These are phyloP conservation scores for Halcyon senegalensis DNA, from an alignment of 2,113 vertebrate species.

Conservation along the genomic window DNA sequence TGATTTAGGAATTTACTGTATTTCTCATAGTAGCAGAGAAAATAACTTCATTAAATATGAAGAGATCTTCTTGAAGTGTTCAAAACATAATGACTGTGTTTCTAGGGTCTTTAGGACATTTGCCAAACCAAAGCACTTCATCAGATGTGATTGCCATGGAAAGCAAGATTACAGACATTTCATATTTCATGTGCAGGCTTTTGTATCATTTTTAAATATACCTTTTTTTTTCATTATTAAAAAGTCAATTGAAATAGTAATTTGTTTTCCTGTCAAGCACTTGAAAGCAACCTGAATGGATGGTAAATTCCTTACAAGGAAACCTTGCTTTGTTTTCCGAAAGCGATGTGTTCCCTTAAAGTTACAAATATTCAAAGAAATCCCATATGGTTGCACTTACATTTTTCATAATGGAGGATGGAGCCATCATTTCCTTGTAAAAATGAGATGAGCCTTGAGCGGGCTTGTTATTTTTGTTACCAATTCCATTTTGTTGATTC, in stretches of 20 bases:
- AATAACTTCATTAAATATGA: constrained; percentile 34
- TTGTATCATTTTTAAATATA: not conserved
- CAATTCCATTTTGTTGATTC: not conserved
- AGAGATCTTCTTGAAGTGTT: constrained; percentile 28
- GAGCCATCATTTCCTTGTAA: not conserved
- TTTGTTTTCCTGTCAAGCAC: not conserved
- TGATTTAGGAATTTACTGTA: constrained; percentile 3
- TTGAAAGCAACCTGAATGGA: not conserved
- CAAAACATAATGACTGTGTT: constrained; percentile 7
- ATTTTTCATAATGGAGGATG: not conserved
- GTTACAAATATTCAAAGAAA: not conserved
- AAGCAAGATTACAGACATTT: constrained; percentile 12
- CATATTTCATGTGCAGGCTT: not conserved
- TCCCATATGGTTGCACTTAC: not conserved
- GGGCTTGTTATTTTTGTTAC: constrained; percentile 1
- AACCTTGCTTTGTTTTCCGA: not conserved
- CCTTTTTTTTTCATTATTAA: not conserved
- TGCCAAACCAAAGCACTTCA: constrained; percentile 38
- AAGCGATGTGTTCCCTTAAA: not conserved
- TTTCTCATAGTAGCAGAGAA: not conserved
- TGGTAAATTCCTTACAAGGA: not conserved
- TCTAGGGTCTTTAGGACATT: constrained; percentile 36
- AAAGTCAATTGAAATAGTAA: not conserved
- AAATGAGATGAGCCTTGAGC: not conserved
- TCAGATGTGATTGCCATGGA: not conserved